Base-by-base conservation (phyloP, 2,888 invertebrate species). In the Steinernema hermaphroditum region DNA sequence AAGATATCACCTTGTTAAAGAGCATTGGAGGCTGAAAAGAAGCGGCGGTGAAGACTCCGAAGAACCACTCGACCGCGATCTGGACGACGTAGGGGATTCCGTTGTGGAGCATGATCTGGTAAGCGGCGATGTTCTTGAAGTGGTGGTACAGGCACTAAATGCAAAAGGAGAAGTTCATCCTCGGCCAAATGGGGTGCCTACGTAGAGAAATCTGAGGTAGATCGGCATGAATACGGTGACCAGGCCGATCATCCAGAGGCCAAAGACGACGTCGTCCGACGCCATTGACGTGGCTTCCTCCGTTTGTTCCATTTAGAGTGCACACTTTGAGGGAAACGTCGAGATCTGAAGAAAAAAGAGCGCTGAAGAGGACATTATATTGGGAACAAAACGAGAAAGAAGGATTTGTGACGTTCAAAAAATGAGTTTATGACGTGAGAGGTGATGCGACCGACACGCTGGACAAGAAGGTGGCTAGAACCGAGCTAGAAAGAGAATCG, bases 191-290 rank as follows among this genome's bases (percentile, higher is more conserved):
- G n/a, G n/a, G 27, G 34, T 32, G 29, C 32, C 32, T 32, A 62
- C 62, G 34, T 62, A 62, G 9, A 62, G 29, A 32, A 29, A 62
- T 12, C 62, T 22, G 32, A 62, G 19, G 34, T 62, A 62, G 62
- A 62, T 62, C 29, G 62, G 62, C 27, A 69, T 44, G 44, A 69
- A 46, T 46, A 69, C 43, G 12, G 44, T 69, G 27, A 44, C 44
- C 27, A 69, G 8, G 24, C 27, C 46, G 46, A 69, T 2, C 27
- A 69, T 49, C 27, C 32, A 44, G 41, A 69, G 29, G n/a, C 49
- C 46, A 46, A 69, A 43, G 46, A 69, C 43, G 32, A 46, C 4
- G 46, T 46, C 32, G 14, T 46, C 43, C 68, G 27, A 19, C 34
- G 68, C 68, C 34, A 68, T 12, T 6, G 32, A 8, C 24, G 37